Evolutionary conservation across 2,797 vertebrate species (phyloP).

Genomic region (Acanthurus lineatus): DNA sequence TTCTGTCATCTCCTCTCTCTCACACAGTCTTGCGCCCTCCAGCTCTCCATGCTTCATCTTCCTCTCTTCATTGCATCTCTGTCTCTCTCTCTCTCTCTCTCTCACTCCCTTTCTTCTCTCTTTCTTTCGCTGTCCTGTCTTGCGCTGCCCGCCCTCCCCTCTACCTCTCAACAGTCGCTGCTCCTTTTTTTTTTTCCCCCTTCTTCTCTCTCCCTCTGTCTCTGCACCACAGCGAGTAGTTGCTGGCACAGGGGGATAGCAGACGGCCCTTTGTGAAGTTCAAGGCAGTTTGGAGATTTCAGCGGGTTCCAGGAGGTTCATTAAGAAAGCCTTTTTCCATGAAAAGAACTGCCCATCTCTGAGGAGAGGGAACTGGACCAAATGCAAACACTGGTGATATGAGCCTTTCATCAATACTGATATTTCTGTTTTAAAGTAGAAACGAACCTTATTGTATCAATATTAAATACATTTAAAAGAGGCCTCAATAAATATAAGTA

Average conservation of each 20-base stretch:
- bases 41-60: slow-evolving; percentile 46
- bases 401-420: neutral
- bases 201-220: slow-evolving; percentile 36
- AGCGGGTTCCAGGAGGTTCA: slow-evolving; percentile 67
- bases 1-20: slow-evolving; percentile 59
- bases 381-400: slow-evolving; percentile 5
- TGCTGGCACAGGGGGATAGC: slow-evolving; percentile 64
- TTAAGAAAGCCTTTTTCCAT: slow-evolving; percentile 65
- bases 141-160: slow-evolving; percentile 37
- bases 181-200: slow-evolving; percentile 40
- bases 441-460: neutral
- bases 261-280: slow-evolving; percentile 74
- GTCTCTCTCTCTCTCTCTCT: slow-evolving; percentile 33
- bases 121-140: slow-evolving; percentile 46
- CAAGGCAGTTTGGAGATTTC: slow-evolving; percentile 75
- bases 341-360: slow-evolving; percentile 61
- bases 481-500: neutral
- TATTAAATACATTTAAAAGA: neutral
- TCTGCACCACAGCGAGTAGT: slow-evolving; percentile 37
- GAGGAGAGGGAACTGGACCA: slow-evolving; percentile 39
- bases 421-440: neutral
- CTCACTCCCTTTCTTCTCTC: slow-evolving; percentile 29
- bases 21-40: slow-evolving; percentile 39
- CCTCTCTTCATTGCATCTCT: slow-evolving; percentile 35
- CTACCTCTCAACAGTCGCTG: slow-evolving; percentile 41